Evolutionary conservation across 2,797 vertebrate species (phyloP).

Genomic region (Gymnothorax javanicus): DNA sequence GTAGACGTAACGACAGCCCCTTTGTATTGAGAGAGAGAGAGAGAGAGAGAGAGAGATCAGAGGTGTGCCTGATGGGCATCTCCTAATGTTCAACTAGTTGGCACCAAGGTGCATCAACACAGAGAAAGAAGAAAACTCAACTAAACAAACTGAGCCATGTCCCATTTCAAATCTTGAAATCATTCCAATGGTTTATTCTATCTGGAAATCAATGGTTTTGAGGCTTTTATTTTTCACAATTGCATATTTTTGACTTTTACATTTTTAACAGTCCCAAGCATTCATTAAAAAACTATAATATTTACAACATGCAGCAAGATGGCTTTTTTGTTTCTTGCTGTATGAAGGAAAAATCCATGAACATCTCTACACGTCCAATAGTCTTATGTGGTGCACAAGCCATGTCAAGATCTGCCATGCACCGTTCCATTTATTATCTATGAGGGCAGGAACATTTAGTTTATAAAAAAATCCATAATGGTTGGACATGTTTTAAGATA

Average conservation of each 20-base stretch:
- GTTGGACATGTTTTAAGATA: conserved; percentile 19
- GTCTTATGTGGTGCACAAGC: neutral
- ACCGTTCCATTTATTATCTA: neutral
- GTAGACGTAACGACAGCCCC: conserved; percentile 2
- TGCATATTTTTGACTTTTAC: neutral
- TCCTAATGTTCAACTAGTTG: neutral
- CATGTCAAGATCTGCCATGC: neutral
- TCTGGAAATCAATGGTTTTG: no score
- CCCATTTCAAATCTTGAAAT: no score
- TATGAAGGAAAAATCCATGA: neutral
- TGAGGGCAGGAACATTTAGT: neutral
- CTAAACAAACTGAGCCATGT: neutral
- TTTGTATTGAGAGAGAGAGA: neutral
- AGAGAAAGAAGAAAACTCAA: neutral
- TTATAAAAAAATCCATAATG: neutral
- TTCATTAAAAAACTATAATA: conserved; percentile 2
- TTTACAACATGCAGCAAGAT: neutral
- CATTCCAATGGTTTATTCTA: no score
- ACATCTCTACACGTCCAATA: neutral
- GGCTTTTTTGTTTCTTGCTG: neutral
- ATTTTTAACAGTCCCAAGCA: conserved; percentile 4
- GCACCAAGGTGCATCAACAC: neutral
- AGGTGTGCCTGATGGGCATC: conserved; percentile 23
- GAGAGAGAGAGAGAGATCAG: conserved; percentile 17
- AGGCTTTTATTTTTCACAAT: no score